These are phyloP conservation scores for Deilephila porcellus DNA, from an alignment of 2,888 invertebrate species.

Conservation along the genomic window DNA sequence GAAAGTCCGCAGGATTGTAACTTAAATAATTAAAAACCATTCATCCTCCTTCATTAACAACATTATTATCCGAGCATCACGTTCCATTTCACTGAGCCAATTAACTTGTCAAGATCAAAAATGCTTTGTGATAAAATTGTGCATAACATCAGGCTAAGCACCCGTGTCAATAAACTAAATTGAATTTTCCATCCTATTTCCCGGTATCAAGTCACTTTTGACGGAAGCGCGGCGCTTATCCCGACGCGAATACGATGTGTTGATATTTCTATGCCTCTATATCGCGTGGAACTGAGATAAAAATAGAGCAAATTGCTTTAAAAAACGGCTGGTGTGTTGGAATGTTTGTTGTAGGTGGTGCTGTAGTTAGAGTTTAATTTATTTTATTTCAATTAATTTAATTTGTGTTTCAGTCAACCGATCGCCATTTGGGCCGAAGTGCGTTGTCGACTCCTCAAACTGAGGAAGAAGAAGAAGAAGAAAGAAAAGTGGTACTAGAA, in stretches of 20 bases:
- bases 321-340: background rate
- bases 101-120: constrained; percentile 7
- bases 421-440: too few relatives aligned
- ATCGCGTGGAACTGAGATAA: background rate
- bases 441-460: too few relatives aligned
- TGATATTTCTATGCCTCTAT: background rate
- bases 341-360: too few relatives aligned
- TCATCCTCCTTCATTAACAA: too few relatives aligned
- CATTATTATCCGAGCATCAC: background rate
- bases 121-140: background rate
- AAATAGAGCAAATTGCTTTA: background rate
- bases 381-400: background rate
- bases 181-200: constrained; percentile 47
- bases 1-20: too few relatives aligned
- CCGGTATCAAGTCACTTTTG: constrained; percentile 40
- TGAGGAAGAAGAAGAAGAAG: too few relatives aligned
- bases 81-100: background rate
- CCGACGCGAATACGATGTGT: background rate
- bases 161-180: constrained; percentile 37
- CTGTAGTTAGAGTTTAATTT: background rate
- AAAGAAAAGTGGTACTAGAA: too few relatives aligned
- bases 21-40: background rate
- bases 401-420: too few relatives aligned
- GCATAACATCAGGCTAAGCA: constrained; percentile 8
- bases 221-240: constrained; percentile 28